Evolutionary conservation across 2,888 invertebrate genomes (phyloP), one percentile per base, ranked within the genome.

Genomic region (Capitulum mitella): DNA sequence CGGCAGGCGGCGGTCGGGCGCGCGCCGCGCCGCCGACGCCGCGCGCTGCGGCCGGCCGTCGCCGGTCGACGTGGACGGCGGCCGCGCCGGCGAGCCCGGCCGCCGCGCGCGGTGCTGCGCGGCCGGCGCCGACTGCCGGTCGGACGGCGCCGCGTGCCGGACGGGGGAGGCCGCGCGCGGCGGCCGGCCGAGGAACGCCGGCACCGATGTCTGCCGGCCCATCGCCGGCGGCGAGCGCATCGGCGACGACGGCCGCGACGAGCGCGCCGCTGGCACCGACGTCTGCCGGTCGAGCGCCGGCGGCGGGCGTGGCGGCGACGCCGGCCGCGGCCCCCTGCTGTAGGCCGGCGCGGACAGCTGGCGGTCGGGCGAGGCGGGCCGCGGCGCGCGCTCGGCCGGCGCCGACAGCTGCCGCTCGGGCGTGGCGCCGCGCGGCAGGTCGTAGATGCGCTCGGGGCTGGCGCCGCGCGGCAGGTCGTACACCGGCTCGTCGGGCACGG

Each of bases 391-490:
- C 10, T 51, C 6, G 51, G 19, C 19, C 10, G 29, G 29, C 58
- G 29, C 58, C 64, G 16, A 16, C 32, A n/a, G 64, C 32, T 34
- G 12, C 64, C 64, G 40, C 40, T 70, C 70, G 40, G 70, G 70
- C 1, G 26, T 40, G 10, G 26, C 40, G 29, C 40, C 70, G 29
- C 26, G 34, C 26, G 37, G 64, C 34, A 64, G 64, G 37, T 64
- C 34, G 64, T 64, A 64, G 64, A 64, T 64, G 6, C 64, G 10
- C 22, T 64, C 64, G 0, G 64, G 64, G 22, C 64, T 64, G 34
- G 64, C 34, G 34, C 34, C 34, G 34, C 64, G 64, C 22, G 70
- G 70, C 37, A 70, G 70, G 40, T 70, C 70, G 70, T 70, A 70
- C 29, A 70, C 70, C 10, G 70, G 16, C 40, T 70, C 58, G 51